Evolutionary conservation across 1,140 invertebrate species (phyloP).

Genomic region (Latrodectus geometricus): DNA sequence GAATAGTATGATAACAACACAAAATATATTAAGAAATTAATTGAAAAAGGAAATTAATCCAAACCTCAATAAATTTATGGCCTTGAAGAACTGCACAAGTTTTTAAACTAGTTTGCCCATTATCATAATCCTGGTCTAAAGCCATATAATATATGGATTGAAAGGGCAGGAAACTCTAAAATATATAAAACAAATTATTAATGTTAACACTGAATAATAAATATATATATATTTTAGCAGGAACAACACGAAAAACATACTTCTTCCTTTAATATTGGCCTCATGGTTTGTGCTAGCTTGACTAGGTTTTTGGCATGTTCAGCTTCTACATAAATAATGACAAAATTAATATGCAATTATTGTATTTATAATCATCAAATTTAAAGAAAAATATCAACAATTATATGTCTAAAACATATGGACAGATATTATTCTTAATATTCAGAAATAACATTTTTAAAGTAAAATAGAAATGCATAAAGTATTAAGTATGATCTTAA

Average conservation of each 20-base stretch:
- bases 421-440: too few species aligned
- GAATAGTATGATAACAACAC: background rate
- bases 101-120: conserved; percentile 70
- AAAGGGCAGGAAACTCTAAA: conserved; percentile 72
- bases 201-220: conserved; percentile 2
- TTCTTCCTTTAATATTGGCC: conserved; percentile 72
- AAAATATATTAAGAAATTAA: background rate
- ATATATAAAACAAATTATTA: background rate
- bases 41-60: background rate
- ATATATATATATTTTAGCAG: background rate
- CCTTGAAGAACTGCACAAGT: conserved; percentile 72
- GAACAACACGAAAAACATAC: conserved; percentile 66
- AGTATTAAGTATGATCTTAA: too few species aligned
- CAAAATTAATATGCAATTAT: background rate
- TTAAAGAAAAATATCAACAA: too few species aligned
- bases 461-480: too few species aligned
- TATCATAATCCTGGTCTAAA: conserved; percentile 73
- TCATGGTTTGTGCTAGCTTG: conserved; percentile 71
- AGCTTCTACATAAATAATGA: conserved; percentile 67
- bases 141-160: conserved; percentile 74
- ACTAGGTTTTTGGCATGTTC: conserved; percentile 72
- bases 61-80: conserved; percentile 73
- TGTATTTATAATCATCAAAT: too few species aligned
- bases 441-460: too few species aligned
- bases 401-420: too few species aligned